Evolutionary conservation across 23 tunicate genomes (phyloP), one percentile per base, ranked within the genome.

Genomic region (Halocynthia roretzi): DNA sequence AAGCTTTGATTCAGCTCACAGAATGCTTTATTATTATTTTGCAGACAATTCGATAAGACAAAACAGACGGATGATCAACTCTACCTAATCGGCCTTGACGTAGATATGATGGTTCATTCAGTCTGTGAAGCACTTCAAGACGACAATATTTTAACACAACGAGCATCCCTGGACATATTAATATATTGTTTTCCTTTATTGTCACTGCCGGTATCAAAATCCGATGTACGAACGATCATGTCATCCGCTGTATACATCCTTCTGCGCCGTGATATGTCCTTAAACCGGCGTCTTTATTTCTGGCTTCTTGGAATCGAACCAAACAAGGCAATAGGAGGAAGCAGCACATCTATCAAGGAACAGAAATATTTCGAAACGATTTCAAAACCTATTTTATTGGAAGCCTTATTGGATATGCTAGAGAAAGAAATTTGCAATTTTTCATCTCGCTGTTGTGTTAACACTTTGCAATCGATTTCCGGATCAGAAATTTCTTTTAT

Each of bases 251-350:
- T 92, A 5, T 76, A 76, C 10, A 87, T 90, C 52, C 10, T 92
- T 7, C 72, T 92, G 63, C 65, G 98, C 17, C 78, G 98, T 62
- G 98, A 92, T 56, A 92, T 92, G 98, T 92, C 98, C 10, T 75
- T 92, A 17, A 92, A 92, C 67, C 72, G 98, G 53, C 82, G 98
- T 60, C 74, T 92, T 15, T 86, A 92, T 71, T 83, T 92, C 6
- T 92, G 98, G 98, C 72, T 92, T 40, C 58, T 92, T 53, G 81
- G 87, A 12, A 54, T 54, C 12, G 82, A 83, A 51, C 76, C 67
- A 10, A 21, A 66, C 14, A 83, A 83, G 52, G 69, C 51, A 44
- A 55, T 40, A 17, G 51, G 56, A 9, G 68, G 73, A 22, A 53
- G 21, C 49, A 77, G 82, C 23, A 76, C 75, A 19, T 50, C 76